Conservation (phyloP, 2,797 vertebrate species). For the Sebastes vulpes region DNA sequence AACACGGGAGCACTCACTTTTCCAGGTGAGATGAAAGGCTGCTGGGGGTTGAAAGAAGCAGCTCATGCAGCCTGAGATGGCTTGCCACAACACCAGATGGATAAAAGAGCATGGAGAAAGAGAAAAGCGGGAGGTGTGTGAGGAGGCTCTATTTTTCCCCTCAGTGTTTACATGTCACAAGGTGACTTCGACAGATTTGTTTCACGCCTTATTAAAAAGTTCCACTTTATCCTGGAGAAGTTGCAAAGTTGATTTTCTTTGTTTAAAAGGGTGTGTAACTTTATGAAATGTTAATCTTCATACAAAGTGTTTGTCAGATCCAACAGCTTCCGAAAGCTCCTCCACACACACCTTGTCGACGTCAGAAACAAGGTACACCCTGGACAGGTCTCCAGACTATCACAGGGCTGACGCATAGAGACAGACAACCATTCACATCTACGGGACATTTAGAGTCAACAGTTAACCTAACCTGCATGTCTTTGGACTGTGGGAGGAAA, state of each 20-base stretch:
- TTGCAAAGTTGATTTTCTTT: conserved; percentile 36
- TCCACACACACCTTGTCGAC: background rate
- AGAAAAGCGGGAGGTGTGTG: conserved; percentile 33
- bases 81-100: conserved; percentile 53
- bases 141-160: conserved; percentile 47
- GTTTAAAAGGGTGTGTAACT: background rate
- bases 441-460: too few species aligned
- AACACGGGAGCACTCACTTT: conserved; percentile 66
- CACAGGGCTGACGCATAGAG: too few species aligned
- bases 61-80: conserved; percentile 49
- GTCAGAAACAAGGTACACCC: background rate
- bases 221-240: conserved; percentile 45
- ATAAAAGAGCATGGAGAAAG: conserved; percentile 66
- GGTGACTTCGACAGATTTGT: conserved; percentile 71
- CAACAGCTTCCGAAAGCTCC: background rate
- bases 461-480: too few species aligned
- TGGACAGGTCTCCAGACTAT: too few species aligned
- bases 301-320: background rate
- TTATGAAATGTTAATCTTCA: conserved; percentile 9
- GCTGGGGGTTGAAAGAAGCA: conserved; percentile 59
- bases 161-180: conserved; percentile 72
- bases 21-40: conserved; percentile 69
- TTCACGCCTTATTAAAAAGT: conserved; percentile 79
- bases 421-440: too few species aligned
- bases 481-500: background rate